Evolutionary conservation across 2,113 vertebrate genomes (phyloP).

Genomic region (Guaruba guarouba): DNA sequence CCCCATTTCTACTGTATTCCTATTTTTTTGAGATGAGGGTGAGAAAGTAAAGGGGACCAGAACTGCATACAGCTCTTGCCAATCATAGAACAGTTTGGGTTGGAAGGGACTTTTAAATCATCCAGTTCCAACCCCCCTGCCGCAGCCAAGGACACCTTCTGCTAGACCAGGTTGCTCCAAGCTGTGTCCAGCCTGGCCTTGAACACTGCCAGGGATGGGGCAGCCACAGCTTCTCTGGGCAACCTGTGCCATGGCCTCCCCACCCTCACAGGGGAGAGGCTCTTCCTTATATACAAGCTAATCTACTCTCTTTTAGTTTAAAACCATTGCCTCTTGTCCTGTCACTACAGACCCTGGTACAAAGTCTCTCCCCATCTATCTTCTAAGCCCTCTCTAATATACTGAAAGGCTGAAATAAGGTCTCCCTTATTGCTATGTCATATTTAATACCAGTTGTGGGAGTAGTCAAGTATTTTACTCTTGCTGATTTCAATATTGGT

Average conservation of each 20-base stretch:
- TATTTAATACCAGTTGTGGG: background rate
- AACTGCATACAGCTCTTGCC: background rate
- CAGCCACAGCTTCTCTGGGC: background rate
- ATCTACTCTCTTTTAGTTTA: background rate
- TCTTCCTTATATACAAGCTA: background rate
- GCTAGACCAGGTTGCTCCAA: background rate
- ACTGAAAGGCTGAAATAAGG: background rate
- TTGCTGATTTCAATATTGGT: conserved; percentile 38
- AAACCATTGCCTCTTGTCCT: background rate
- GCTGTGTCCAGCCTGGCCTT: background rate
- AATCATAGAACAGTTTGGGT: background rate
- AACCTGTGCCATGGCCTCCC: background rate
- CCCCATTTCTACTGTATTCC: background rate
- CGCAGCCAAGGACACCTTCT: background rate
- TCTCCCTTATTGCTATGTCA: background rate
- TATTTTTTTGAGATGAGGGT: background rate
- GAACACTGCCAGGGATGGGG: background rate
- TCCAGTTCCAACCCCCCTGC: rapidly evolving
- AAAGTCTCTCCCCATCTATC: background rate
- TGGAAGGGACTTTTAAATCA: background rate
- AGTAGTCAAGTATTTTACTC: conserved; percentile 8
- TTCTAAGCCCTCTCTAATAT: background rate
- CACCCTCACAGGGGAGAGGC: background rate
- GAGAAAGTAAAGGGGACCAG: background rate
- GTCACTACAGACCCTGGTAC: background rate